phyloP scores from a whole-genome alignment of 2,888 invertebrate genomes.

The Drosophila maculinotata region DNA sequence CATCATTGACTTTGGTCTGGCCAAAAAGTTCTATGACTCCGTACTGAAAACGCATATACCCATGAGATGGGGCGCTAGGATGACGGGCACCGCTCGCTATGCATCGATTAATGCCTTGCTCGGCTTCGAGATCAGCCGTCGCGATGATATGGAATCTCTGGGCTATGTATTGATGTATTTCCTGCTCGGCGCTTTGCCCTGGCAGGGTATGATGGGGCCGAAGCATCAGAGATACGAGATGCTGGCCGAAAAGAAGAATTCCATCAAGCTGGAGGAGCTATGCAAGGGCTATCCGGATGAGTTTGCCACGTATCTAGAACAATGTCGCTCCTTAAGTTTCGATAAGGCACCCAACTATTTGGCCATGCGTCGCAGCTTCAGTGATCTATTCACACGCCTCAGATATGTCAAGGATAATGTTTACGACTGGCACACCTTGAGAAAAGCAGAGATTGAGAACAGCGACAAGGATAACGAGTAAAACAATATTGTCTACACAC shows the following conservation, averaged over 20 bases:
- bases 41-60: background rate
- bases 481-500: background rate
- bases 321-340: constrained; percentile 36
- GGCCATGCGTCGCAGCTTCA: constrained; percentile 22
- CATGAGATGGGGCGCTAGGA: rapidly evolving
- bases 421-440: constrained; percentile 42
- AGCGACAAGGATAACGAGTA: background rate
- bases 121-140: constrained; percentile 43
- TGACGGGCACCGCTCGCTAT: constrained; percentile 53
- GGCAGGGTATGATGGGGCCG: constrained; percentile 32
- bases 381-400: constrained; percentile 9
- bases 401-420: constrained; percentile 11
- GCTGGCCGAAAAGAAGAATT: constrained; percentile 48
- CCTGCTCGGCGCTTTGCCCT: constrained; percentile 50
- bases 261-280: constrained; percentile 19
- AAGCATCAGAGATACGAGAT: constrained; percentile 34
- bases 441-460: background rate
- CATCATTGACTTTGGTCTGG: constrained; percentile 58
- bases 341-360: constrained; percentile 37
- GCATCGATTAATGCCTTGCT: constrained; percentile 35
- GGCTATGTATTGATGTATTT: constrained; percentile 54
- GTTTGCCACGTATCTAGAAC: constrained; percentile 35
- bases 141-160: constrained; percentile 62
- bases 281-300: constrained; percentile 49
- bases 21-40: constrained; percentile 10